These are phyloP conservation scores for Quadroppia sp. DNA, from an alignment of 2,888 invertebrate genomes.

Conservation along the genomic window DNA sequence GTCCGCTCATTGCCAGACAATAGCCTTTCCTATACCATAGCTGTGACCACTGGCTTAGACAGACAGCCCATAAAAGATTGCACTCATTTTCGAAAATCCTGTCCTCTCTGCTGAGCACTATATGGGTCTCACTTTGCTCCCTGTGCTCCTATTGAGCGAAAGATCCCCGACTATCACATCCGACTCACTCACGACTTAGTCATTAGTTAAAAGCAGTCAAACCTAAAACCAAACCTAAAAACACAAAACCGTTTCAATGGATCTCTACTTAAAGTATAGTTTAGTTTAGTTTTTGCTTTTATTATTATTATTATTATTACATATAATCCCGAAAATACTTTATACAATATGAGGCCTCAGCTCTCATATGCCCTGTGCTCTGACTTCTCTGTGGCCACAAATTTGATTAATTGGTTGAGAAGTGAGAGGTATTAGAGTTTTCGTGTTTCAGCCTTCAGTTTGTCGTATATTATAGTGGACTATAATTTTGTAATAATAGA, in stretches of 20 bases:
- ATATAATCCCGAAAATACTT: background rate
- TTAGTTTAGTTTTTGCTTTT: background rate
- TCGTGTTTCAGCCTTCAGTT: background rate
- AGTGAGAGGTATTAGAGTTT: background rate
- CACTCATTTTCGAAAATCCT: slow-evolving; percentile 16
- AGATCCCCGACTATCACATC: slow-evolving; percentile 15
- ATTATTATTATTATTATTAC: slow-evolving; percentile 11
- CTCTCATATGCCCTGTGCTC: background rate
- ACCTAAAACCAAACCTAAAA: background rate
- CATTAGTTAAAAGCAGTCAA: slow-evolving; percentile 13
- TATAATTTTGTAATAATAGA: slow-evolving; percentile 1
- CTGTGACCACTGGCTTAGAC: background rate
- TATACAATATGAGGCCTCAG: background rate
- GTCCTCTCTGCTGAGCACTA: background rate
- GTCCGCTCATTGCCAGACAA: background rate
- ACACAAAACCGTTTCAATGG: background rate
- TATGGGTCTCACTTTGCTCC: background rate
- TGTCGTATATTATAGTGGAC: background rate
- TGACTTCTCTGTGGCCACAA: slow-evolving; percentile 6
- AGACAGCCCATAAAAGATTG: background rate
- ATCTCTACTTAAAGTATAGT: slow-evolving; percentile 10
- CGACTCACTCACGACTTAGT: slow-evolving; percentile 4
- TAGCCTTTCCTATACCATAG: background rate
- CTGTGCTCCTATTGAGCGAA: slow-evolving; percentile 6
- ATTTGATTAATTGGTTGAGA: background rate